phyloP scores from a whole-genome alignment of 2,113 vertebrate genomes.

The Zeus faber region DNA sequence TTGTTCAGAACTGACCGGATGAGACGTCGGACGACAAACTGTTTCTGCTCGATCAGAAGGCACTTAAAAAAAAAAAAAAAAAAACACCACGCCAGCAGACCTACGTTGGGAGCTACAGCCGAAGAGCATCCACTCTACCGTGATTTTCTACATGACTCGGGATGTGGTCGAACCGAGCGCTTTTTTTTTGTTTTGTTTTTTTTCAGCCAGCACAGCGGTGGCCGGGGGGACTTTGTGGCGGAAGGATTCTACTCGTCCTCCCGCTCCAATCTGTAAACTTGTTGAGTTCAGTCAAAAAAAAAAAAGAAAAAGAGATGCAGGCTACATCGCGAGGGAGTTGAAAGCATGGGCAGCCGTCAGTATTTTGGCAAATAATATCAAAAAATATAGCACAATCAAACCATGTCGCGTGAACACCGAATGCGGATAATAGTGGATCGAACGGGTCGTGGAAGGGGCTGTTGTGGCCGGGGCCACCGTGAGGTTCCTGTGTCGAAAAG shows the following conservation, averaged over 20 bases:
- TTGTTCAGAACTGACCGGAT: slow-evolving; percentile 17
- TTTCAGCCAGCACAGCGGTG: too few species aligned
- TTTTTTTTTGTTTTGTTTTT: too few species aligned
- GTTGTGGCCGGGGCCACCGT: too few species aligned
- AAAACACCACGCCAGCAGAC: too few species aligned
- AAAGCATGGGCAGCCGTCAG: slow-evolving; percentile 40
- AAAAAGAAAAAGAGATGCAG: slow-evolving; percentile 31
- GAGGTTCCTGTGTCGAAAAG: too few species aligned
- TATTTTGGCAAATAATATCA: slow-evolving; percentile 47
- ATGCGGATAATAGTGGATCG: slow-evolving; percentile 27
- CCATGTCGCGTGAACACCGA: slow-evolving; percentile 25
- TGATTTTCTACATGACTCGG: too few species aligned
- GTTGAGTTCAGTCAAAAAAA: slow-evolving; percentile 38
- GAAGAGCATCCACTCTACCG: too few species aligned
- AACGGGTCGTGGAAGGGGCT: too few species aligned
- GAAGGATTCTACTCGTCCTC: too few species aligned
- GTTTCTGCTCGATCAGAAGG: slow-evolving; percentile 57
- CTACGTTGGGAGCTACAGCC: too few species aligned
- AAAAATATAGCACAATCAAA: slow-evolving; percentile 52
- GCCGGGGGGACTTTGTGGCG: too few species aligned
- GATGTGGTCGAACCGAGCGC: too few species aligned
- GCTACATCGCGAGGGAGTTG: slow-evolving; percentile 27
- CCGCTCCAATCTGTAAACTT: slow-evolving; percentile 47
- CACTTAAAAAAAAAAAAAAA: slow-evolving; percentile 69
- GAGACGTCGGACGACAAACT: slow-evolving; percentile 18